These are phyloP conservation scores for Pocillopora meandrina DNA, from an alignment of 92 coral and sea anemone species.

Conservation along the genomic window DNA sequence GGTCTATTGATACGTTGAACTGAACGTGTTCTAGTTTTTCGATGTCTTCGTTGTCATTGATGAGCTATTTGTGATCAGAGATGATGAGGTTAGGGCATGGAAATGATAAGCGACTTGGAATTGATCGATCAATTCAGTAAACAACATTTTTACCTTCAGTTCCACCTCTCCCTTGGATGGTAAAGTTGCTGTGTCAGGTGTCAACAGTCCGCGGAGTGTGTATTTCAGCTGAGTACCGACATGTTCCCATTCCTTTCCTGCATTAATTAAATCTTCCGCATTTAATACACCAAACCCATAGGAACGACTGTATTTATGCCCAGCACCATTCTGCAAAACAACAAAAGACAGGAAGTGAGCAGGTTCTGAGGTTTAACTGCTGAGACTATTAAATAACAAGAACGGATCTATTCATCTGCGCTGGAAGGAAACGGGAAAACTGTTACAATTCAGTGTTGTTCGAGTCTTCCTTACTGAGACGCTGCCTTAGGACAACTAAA, in stretches of 20 bases:
- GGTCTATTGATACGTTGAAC: constrained; percentile 53
- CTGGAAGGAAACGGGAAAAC: too few species aligned
- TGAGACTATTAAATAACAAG: too few species aligned
- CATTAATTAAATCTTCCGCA: constrained; percentile 59
- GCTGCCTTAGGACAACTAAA: too few species aligned
- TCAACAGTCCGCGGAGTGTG: constrained; percentile 27
- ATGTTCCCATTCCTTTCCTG: constrained; percentile 61
- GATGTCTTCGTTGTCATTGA: constrained; percentile 28
- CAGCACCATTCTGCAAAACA: constrained; percentile 65
- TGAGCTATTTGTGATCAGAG: constrained; percentile 4
- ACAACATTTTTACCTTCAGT: constrained; percentile 15
- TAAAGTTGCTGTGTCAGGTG: constrained; percentile 33
- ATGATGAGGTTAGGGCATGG: neutral
- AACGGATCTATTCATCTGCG: too few species aligned
- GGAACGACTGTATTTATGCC: constrained; percentile 51
- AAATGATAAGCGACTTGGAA: neutral
- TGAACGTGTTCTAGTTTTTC: constrained; percentile 70
- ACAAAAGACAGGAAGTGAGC: too few species aligned
- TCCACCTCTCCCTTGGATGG: constrained; percentile 36
- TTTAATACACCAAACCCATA: constrained; percentile 79
- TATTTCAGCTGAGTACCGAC: constrained; percentile 56
- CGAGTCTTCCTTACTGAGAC: too few species aligned
- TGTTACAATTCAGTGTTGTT: too few species aligned
- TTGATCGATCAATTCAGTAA: neutral
- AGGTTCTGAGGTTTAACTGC: neutral